These are phyloP conservation scores for Glaucomys volans DNA, from an alignment of 2,113 vertebrate species.

Conservation along the genomic window DNA sequence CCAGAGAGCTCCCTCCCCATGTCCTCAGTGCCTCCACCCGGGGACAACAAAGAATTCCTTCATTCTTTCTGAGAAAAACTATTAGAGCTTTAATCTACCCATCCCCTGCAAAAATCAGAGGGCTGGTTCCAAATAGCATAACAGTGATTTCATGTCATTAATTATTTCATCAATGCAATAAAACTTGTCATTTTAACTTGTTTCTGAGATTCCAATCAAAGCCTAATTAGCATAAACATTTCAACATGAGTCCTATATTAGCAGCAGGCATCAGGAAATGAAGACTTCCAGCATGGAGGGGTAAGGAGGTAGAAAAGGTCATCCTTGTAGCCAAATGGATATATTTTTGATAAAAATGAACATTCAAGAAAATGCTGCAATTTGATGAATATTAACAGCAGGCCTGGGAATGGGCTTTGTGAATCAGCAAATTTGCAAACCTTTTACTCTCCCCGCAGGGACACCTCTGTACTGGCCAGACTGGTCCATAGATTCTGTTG, in stretches of 20 bases:
- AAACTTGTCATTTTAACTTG: constrained; percentile 82
- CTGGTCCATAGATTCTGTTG: background rate
- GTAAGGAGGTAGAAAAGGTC: constrained; percentile 71
- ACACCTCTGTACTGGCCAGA: background rate
- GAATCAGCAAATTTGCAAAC: constrained; percentile 39
- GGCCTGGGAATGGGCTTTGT: background rate
- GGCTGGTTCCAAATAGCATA: constrained; percentile 77
- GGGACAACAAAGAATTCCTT: background rate
- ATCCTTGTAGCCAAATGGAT: constrained; percentile 68
- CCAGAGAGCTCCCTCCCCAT: background rate
- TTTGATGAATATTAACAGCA: constrained; percentile 48
- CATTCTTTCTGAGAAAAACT: constrained; percentile 28
- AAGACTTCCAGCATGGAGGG: constrained; percentile 60
- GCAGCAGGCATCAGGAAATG: constrained; percentile 76
- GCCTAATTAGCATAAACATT: constrained; percentile 85
- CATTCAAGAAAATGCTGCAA: constrained; percentile 57
- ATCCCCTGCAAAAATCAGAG: constrained; percentile 72
- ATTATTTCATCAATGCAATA: constrained; percentile 85
- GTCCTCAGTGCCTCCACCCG: background rate
- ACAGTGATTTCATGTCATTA: constrained; percentile 82
- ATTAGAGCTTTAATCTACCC: constrained; percentile 40
- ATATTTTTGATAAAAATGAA: constrained; percentile 65
- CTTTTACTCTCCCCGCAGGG: background rate
- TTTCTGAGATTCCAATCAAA: constrained; percentile 85
- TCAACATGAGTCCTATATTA: constrained; percentile 80